Percentiles rank a stretch among this genome's conserved stretches.
phyloP scores from a whole-genome alignment of 2,888 invertebrate genomes.

The Sinodicranocentrus sp. region DNA sequence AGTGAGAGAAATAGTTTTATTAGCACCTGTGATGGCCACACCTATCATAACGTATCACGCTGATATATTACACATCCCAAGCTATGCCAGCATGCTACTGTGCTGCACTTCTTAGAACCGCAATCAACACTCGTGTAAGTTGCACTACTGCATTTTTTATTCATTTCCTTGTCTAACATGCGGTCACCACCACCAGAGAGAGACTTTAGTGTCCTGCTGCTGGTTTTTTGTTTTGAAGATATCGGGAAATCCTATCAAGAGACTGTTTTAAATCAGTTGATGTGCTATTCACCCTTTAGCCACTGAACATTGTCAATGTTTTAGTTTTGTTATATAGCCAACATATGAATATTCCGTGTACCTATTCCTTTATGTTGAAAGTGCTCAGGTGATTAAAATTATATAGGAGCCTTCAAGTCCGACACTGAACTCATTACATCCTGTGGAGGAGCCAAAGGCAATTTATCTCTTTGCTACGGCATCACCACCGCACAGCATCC shows the following conservation, averaged over 20 bases:
- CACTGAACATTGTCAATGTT: too few relatives aligned
- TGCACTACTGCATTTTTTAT: too few relatives aligned
- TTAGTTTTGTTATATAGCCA: too few relatives aligned
- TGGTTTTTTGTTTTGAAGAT: not conserved
- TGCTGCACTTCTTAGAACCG: not conserved
- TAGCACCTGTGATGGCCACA: conserved; percentile 42
- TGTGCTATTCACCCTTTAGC: too few relatives aligned
- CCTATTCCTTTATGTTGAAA: not conserved
- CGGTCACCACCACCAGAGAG: too few relatives aligned
- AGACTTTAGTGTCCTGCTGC: too few relatives aligned
- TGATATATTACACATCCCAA: conserved; percentile 20
- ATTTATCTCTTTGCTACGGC: conserved; percentile 49
- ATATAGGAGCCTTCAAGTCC: conserved; percentile 64
- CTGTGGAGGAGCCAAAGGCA: conserved; percentile 67
- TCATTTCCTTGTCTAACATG: too few relatives aligned
- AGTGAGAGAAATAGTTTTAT: conserved; percentile 22
- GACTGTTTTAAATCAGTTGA: too few relatives aligned
- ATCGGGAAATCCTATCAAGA: not conserved
- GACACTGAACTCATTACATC: conserved; percentile 75
- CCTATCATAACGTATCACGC: conserved; percentile 38
- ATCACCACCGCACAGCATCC: too few relatives aligned
- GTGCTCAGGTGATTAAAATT: conserved; percentile 64
- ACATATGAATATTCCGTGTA: not conserved
- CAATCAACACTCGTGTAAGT: too few relatives aligned
- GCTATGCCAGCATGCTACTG: conserved; percentile 51